These are phyloP conservation scores for Ophiothrix spiculata DNA, from an alignment of 35 echinoderm and acorn worm species.

Conservation along the genomic window DNA sequence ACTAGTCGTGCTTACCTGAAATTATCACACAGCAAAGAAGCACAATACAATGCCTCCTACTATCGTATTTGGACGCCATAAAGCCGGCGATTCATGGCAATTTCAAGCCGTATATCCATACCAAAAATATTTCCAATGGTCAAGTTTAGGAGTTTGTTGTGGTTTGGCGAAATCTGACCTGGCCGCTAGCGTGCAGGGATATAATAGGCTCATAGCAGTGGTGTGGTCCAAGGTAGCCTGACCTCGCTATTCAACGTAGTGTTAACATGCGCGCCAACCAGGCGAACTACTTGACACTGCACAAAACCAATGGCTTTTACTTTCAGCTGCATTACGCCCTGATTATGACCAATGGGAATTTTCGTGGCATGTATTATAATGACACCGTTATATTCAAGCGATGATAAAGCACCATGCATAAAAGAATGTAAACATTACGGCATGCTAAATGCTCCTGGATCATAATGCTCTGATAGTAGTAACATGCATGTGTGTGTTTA, in stretches of 20 bases:
- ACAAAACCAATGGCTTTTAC: conserved; percentile 15
- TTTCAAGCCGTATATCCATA: not conserved
- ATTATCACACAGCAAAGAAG: conserved; percentile 9
- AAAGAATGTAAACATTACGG: not conserved
- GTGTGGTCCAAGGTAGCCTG: not conserved
- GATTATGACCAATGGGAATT: conserved; percentile 4
- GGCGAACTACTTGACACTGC: conserved; percentile 9
- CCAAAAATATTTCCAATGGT: not conserved
- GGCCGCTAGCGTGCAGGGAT: conserved; percentile 12
- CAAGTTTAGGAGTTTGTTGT: not conserved
- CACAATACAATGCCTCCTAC: not conserved
- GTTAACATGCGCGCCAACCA: conserved; percentile 14
- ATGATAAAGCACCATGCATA: not conserved
- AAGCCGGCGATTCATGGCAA: not conserved
- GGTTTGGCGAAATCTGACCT: conserved; percentile 10
- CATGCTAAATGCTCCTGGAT: no score
- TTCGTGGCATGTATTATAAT: not conserved
- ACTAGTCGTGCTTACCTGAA: not conserved
- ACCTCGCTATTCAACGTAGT: not conserved
- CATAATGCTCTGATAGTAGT: no score
- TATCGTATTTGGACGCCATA: conserved; percentile 10
- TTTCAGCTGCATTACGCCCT: not conserved
- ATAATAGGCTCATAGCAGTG: conserved; percentile 2
- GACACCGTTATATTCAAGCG: not conserved
- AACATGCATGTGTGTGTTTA: no score